Evolutionary conservation across 2,888 invertebrate genomes (phyloP), one percentile per base, ranked within the genome.

Genomic region (Tetragonisca angustula): DNA sequence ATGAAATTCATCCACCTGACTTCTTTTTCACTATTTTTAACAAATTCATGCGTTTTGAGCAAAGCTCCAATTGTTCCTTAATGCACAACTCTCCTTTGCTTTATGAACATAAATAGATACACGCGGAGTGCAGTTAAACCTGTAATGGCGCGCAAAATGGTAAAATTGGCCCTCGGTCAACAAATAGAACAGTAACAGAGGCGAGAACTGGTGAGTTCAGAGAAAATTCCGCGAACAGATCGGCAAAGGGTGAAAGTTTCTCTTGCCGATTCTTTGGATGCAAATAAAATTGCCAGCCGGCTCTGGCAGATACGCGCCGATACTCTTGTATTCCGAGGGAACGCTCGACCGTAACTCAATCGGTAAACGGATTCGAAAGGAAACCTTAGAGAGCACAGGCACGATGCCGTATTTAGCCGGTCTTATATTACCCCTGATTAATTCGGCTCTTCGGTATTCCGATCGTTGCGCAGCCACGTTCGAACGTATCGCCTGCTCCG

Each of bases 381-480:
- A 17, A 64, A 19, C 64, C 64, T 21, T 54, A 32, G 61, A 43
- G 32, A 54, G 36, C 59, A 11, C 19, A 43, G 19, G n/a, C 21
- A 15, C 50, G 56, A 59, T 19, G 54, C 49, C 27, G 62, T 59
- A 50, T 52, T 69, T 36, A 36, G 32, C 21, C 36, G 65, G 15
- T 62, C 69, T 69, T 76, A 73, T 76, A 77, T 74, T 70, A 43
- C 69, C 32, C 54, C 61, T 69, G 72, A 83, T 83, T 83, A 82
- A 83, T 69, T 69, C 54, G 50, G 13, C 69, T 82, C 27, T 49
- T 82, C 83, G 68, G 72, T 83, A 73, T 83, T 75, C 70, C 54
- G 4, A 13, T 11, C 19, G 54, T 11, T 61, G 54, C 27, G 27
- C 36, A 15, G 43, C 61, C 43, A 27, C 67, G n/a, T 59, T 49